Conservation (phyloP, 2,113 vertebrate species). For the Gallinago paraguaiae region DNA sequence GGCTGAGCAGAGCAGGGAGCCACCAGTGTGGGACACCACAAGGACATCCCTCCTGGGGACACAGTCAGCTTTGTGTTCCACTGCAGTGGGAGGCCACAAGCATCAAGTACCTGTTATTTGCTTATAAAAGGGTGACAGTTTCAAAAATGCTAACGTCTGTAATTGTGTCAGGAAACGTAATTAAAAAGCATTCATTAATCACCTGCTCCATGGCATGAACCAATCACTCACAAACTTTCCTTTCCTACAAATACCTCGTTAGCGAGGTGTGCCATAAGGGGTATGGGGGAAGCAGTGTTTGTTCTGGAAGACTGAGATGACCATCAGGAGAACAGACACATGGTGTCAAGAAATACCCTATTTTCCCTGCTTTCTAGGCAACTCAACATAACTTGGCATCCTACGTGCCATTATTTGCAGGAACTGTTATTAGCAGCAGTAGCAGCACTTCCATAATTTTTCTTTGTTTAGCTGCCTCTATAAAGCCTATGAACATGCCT, state of each 20-base stretch:
- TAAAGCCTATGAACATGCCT: background rate
- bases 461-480: background rate
- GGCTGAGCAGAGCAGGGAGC: background rate
- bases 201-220: background rate
- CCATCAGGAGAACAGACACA: background rate
- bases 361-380: background rate
- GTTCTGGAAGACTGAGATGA: background rate
- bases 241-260: background rate
- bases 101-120: background rate
- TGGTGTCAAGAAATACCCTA: background rate
- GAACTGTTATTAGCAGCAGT: background rate
- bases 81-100: background rate
- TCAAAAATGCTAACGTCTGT: background rate
- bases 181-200: background rate
- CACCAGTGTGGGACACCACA: background rate
- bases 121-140: background rate
- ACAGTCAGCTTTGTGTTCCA: fast-evolving
- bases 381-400: background rate
- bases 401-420: background rate
- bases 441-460: background rate
- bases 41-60: background rate
- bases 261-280: background rate
- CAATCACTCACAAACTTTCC: background rate
- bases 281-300: background rate
- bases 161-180: background rate